Conservation (phyloP, 2,888 invertebrate species). For the Drosophila sordidula region DNA sequence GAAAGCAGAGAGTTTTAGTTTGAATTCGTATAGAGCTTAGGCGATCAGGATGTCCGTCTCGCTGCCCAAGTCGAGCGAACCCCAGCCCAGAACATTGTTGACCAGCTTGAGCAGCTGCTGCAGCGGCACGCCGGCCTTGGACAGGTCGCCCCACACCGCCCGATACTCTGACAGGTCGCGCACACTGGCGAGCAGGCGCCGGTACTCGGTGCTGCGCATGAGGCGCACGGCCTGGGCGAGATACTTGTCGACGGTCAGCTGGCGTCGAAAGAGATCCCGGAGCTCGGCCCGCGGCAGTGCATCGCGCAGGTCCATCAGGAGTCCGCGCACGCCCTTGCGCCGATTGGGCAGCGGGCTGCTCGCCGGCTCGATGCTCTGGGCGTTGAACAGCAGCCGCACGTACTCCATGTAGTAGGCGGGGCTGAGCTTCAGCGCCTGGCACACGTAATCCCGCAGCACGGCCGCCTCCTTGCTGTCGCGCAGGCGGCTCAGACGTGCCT, state of each 20-base stretch:
- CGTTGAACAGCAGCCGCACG: slow-evolving; percentile 40
- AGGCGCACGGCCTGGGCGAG: slow-evolving; percentile 58
- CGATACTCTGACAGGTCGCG: slow-evolving; percentile 53
- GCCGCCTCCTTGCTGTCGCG: slow-evolving; percentile 51
- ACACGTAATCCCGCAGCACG: slow-evolving; percentile 57
- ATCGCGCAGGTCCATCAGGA: slow-evolving; percentile 64
- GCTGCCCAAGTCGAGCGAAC: slow-evolving; percentile 42
- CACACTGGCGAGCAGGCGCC: slow-evolving; percentile 50
- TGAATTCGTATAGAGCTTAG: slow-evolving; percentile 6
- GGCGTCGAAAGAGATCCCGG: slow-evolving; percentile 52
- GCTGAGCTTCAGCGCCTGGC: slow-evolving; percentile 68
- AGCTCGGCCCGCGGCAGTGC: slow-evolving; percentile 61
- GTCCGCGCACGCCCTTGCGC: slow-evolving; percentile 68
- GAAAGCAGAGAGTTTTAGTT: neutral
- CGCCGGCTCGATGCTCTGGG: slow-evolving; percentile 9
- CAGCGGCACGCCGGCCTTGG: slow-evolving; percentile 61
- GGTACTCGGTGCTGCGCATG: slow-evolving; percentile 68
- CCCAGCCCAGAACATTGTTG: slow-evolving; percentile 65
- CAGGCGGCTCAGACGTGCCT: slow-evolving; percentile 36
- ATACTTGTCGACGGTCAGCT: slow-evolving; percentile 57
- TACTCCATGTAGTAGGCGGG: slow-evolving; percentile 49
- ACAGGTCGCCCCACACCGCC: slow-evolving; percentile 42
- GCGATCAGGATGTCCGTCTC: slow-evolving; percentile 46
- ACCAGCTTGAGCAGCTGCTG: slow-evolving; percentile 59
- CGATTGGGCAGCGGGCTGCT: slow-evolving; percentile 42